phyloP scores from a whole-genome alignment of 2,797 vertebrate genomes.

The Brachyrhaphis roseni region DNA sequence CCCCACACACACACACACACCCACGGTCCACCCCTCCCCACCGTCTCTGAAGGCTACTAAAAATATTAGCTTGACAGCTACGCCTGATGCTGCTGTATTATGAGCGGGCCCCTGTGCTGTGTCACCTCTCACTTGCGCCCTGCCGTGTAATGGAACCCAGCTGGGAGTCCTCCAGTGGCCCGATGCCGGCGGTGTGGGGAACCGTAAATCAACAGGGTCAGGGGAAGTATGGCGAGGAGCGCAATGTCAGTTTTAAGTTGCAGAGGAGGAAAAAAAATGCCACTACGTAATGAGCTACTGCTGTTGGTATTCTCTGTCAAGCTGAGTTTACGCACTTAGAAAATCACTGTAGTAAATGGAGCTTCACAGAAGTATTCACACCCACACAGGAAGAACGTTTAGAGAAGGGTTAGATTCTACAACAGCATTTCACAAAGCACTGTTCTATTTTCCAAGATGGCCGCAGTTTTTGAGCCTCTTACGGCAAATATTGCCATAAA shows the following conservation, averaged over 20 bases:
- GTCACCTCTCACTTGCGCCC: constrained; percentile 44
- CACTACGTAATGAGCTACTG: constrained; percentile 85
- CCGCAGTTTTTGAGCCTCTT: too few relatives aligned
- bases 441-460: background rate
- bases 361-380: background rate
- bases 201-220: constrained; percentile 76
- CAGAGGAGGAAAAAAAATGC: constrained; percentile 70
- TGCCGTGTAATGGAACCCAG: constrained; percentile 51
- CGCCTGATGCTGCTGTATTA: constrained; percentile 34
- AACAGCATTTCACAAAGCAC: background rate
- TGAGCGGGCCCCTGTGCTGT: constrained; percentile 36
- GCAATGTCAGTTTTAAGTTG: constrained; percentile 67
- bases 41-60: constrained; percentile 38
- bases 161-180: constrained; percentile 66
- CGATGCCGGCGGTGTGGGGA: constrained; percentile 63
- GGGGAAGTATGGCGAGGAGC: constrained; percentile 63
- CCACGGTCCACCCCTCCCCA: background rate
- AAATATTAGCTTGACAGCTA: constrained; percentile 50
- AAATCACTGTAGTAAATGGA: constrained; percentile 37
- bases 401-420: background rate
- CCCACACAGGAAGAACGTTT: background rate
- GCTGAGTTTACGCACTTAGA: constrained; percentile 77
- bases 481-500: background rate
- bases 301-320: constrained; percentile 81
- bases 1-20: too few relatives aligned